Conservation (phyloP, 37 sponge, comb jelly and placozoan genomes). For the Ephydatia muelleri region DNA sequence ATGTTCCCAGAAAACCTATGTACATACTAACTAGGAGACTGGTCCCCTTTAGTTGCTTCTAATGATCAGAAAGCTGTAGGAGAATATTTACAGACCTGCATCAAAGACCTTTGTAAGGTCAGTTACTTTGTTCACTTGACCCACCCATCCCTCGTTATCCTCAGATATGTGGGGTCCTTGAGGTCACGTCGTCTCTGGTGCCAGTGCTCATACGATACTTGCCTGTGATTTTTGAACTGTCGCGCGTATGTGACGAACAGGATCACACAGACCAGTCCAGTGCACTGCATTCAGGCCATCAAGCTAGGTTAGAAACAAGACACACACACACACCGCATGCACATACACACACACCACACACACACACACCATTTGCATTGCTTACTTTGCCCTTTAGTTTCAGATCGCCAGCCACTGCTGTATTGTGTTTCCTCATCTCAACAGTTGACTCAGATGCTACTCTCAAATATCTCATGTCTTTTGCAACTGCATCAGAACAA, state of each 20-base stretch:
- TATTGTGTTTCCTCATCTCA: too few relatives aligned
- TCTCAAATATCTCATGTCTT: too few relatives aligned
- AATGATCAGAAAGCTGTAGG: background rate
- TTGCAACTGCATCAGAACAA: background rate
- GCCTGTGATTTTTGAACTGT: conserved; percentile 51
- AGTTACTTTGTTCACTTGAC: background rate
- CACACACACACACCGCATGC: too few relatives aligned
- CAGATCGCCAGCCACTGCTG: too few relatives aligned
- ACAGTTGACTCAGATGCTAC: too few relatives aligned
- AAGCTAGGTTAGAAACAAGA: too few relatives aligned
- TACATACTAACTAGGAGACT: background rate
- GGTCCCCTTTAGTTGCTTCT: background rate
- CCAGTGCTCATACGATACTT: conserved; percentile 18
- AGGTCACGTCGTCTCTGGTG: conserved; percentile 38
- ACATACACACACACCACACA: too few relatives aligned
- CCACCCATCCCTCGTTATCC: background rate
- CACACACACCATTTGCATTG: too few relatives aligned
- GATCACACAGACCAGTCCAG: too few relatives aligned
- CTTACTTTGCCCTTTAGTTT: too few relatives aligned
- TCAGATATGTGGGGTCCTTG: conserved; percentile 26
- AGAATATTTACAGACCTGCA: conserved; percentile 2
- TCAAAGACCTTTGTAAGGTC: conserved; percentile 30
- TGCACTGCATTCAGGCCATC: too few relatives aligned
- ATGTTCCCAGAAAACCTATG: background rate
- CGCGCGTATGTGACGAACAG: background rate